phyloP scores from a whole-genome alignment of 1,140 invertebrate species.

The Carposina sasakii region DNA sequence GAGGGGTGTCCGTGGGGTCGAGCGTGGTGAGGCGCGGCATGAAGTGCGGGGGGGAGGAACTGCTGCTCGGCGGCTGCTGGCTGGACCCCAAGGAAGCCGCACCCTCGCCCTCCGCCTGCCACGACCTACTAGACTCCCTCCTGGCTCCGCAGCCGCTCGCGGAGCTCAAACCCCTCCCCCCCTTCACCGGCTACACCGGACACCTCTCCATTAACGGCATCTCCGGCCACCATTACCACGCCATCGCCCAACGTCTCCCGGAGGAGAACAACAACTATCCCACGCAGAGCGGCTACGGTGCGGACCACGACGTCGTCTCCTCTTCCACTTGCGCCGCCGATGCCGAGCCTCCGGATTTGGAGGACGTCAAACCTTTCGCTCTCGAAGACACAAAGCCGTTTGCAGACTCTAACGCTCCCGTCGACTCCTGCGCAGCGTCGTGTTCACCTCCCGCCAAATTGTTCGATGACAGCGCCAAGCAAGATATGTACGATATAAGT shows the following conservation, averaged over 20 bases:
- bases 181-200: slow-evolving; percentile 88
- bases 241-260: slow-evolving; percentile 81
- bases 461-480: slow-evolving; percentile 56
- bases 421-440: slow-evolving; percentile 59
- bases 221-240: slow-evolving; percentile 88
- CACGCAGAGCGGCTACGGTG: slow-evolving; percentile 73
- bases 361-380: slow-evolving; percentile 75
- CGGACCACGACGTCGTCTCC: slow-evolving; percentile 78
- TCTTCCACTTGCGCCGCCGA: slow-evolving; percentile 78
- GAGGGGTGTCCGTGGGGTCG: slow-evolving; percentile 53
- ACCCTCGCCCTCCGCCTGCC: slow-evolving; percentile 44
- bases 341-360: slow-evolving; percentile 68
- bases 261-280: slow-evolving; percentile 80
- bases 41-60: slow-evolving; percentile 68
- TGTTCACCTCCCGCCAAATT: slow-evolving; percentile 63
- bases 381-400: slow-evolving; percentile 71
- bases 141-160: slow-evolving; percentile 78
- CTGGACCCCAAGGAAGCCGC: slow-evolving; percentile 66
- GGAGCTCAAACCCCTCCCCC: slow-evolving; percentile 89
- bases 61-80: slow-evolving; percentile 73
- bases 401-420: slow-evolving; percentile 41
- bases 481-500: slow-evolving; percentile 80
- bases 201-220: slow-evolving; percentile 88
- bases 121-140: slow-evolving; percentile 74
- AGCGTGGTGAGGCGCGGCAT: slow-evolving; percentile 60